Evolutionary conservation across 2,797 vertebrate genomes (phyloP).

Genomic region (Sebastes matsubarae): DNA sequence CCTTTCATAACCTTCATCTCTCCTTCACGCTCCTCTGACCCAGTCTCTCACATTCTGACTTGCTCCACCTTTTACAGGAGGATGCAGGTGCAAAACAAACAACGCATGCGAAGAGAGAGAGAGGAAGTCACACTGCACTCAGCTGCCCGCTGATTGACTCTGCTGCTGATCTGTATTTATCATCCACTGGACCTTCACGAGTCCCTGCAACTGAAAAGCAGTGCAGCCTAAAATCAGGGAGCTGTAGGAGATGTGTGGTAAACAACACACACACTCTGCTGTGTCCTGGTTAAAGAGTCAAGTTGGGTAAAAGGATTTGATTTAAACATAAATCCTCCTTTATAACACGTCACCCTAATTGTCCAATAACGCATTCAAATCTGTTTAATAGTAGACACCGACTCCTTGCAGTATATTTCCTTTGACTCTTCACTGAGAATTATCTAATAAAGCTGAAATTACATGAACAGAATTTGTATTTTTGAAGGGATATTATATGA

Average conservation of each 20-base stretch:
- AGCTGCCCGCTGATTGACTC: background rate
- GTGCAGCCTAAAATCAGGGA: background rate
- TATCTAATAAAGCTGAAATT: slow-evolving; percentile 37
- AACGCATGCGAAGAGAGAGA: background rate
- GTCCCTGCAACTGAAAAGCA: background rate
- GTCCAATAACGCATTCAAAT: background rate
- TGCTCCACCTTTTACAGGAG: slow-evolving; percentile 32
- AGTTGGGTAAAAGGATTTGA: background rate
- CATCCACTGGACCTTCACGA: slow-evolving; percentile 13
- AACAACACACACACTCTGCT: background rate
- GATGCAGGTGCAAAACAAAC: slow-evolving; percentile 34
- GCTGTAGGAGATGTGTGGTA: background rate
- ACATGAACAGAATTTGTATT: slow-evolving; percentile 32
- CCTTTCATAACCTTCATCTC: slow-evolving; percentile 52
- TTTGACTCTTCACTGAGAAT: slow-evolving; percentile 9
- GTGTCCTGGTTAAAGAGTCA: background rate
- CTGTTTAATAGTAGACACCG: background rate
- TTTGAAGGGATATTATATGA: slow-evolving; percentile 14
- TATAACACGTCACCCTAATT: background rate
- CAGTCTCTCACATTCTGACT: slow-evolving; percentile 19
- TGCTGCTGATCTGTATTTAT: slow-evolving; percentile 13
- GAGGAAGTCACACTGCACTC: background rate
- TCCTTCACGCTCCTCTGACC: slow-evolving; percentile 55
- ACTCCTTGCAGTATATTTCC: background rate
- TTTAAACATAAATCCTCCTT: background rate